A percentile compares a stretch with the other conserved stretches of the same genome.
phyloP scores from a whole-genome alignment of 2,888 invertebrate genomes.

The Deroplatys truncata region DNA sequence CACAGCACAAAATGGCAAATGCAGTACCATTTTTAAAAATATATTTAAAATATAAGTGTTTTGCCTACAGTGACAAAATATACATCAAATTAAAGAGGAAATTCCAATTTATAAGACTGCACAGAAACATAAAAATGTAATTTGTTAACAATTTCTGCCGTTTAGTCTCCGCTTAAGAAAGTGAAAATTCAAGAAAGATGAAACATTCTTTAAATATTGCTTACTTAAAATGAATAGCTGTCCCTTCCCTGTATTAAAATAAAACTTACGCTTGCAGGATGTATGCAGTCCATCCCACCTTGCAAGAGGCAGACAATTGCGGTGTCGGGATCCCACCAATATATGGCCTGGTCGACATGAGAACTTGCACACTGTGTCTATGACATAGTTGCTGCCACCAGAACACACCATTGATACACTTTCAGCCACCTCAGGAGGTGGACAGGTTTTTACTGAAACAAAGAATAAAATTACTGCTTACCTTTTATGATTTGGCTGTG shows the following conservation, averaged over 20 bases:
- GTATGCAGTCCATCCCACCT: conserved; percentile 66
- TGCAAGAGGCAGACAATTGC: conserved; percentile 62
- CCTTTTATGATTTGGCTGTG: not conserved
- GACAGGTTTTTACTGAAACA: conserved; percentile 59
- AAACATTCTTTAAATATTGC: no score
- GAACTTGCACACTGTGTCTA: conserved; percentile 62
- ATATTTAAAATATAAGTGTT: no score
- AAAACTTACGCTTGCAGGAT: conserved; percentile 57
- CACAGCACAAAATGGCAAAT: no score
- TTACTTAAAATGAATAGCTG: no score
- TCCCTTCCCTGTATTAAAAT: not conserved
- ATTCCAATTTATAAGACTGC: no score
- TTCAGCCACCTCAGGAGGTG: conserved; percentile 50
- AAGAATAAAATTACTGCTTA: not conserved
- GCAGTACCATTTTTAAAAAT: no score
- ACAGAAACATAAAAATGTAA: no score
- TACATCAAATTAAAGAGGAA: no score
- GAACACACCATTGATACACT: conserved; percentile 53
- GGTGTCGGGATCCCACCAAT: conserved; percentile 57
- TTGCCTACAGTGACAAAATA: no score
- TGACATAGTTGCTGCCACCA: conserved; percentile 39
- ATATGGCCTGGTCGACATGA: conserved; percentile 59
- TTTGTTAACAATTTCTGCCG: no score
- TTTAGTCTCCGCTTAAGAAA: no score
- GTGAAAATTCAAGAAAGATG: no score